Percentiles rank a stretch among this genome's conserved stretches.
These are phyloP conservation scores for Lamellibrachia luymesi DNA, from an alignment of 1,140 invertebrate genomes.

Conservation along the genomic window DNA sequence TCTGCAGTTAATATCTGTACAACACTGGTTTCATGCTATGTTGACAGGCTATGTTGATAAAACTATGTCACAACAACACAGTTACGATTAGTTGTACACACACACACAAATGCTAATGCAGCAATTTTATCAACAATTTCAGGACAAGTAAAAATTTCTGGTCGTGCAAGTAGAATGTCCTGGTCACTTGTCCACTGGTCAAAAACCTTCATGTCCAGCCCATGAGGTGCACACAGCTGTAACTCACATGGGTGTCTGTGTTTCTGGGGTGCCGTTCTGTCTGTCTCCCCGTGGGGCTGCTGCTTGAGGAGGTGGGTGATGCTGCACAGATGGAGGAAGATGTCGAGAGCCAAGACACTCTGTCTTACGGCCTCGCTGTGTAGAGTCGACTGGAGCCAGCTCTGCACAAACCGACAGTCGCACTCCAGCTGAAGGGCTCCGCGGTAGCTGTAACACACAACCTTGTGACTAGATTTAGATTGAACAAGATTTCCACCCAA, in stretches of 20 bases:
- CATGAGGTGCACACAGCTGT: too few species aligned
- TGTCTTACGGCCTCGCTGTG: conserved; percentile 41
- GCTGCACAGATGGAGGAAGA: conserved; percentile 46
- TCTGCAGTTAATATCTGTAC: too few species aligned
- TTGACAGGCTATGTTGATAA: too few species aligned
- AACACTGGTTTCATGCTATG: too few species aligned
- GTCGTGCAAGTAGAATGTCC: too few species aligned
- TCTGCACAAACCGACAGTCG: conserved; percentile 42
- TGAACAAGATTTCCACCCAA: not conserved
- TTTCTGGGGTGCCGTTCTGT: conserved; percentile 35
- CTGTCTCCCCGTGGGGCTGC: conserved; percentile 41
- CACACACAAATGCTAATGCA: too few species aligned
- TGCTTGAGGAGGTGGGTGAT: conserved; percentile 46
- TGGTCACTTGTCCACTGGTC: too few species aligned
- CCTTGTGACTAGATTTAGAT: not conserved
- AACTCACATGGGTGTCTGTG: not conserved
- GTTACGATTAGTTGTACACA: too few species aligned
- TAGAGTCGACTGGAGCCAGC: conserved; percentile 40
- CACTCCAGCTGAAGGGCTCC: conserved; percentile 50
- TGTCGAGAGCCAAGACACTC: conserved; percentile 42
- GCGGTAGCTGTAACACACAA: conserved; percentile 36
- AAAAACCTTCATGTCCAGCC: too few species aligned
- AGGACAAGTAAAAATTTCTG: too few species aligned
- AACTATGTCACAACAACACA: too few species aligned
- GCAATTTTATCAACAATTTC: too few species aligned